phyloP scores from a whole-genome alignment of 2,888 invertebrate species.

The Monoplex corrugatus region DNA sequence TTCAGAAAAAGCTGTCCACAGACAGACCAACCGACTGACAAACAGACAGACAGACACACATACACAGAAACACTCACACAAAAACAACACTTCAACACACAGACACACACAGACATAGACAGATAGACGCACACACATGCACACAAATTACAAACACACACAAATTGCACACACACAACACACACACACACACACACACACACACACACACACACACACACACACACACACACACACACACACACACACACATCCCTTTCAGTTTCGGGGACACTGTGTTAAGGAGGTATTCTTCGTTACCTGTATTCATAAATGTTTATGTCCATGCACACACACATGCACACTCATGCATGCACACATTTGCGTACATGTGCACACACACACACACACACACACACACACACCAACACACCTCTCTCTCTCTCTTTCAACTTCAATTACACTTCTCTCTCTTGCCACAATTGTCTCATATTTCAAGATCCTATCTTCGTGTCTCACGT shows the following conservation, averaged over 20 bases:
- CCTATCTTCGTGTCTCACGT: too few species aligned
- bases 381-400: too few species aligned
- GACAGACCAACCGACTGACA: too few species aligned
- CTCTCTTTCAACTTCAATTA: too few species aligned
- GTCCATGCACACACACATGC: background rate
- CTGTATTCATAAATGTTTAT: background rate
- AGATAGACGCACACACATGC: background rate
- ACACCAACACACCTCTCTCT: background rate
- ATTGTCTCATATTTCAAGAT: too few species aligned
- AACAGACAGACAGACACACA: too few species aligned
- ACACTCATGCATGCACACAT: background rate
- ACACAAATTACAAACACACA: too few species aligned
- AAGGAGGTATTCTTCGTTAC: background rate
- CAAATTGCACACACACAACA: slow-evolving; percentile 13
- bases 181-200: slow-evolving; percentile 35
- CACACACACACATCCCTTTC: slow-evolving; percentile 1
- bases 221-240: slow-evolving; percentile 20
- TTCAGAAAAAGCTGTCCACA: too few species aligned
- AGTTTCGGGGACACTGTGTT: background rate
- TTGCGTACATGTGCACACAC: background rate
- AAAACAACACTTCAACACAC: background rate
- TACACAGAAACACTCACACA: background rate
- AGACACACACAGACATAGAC: background rate
- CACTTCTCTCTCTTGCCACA: too few species aligned
- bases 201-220: background rate